phyloP scores from a whole-genome alignment of 1,140 invertebrate genomes.

The Halictus rubicundus region DNA sequence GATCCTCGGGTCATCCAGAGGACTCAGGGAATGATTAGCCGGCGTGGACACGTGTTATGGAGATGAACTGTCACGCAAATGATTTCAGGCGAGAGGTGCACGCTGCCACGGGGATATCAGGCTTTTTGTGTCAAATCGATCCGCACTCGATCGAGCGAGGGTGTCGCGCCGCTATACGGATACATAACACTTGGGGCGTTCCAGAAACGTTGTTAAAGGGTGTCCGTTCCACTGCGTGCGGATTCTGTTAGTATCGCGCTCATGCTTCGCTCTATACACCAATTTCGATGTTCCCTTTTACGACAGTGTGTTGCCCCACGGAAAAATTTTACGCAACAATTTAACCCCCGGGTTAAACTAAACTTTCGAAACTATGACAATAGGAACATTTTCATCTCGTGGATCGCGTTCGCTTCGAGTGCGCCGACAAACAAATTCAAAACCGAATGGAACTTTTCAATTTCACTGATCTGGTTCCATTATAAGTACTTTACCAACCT shows the following conservation, averaged over 20 bases:
- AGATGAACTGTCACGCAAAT: slow-evolving; percentile 50
- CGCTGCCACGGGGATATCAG: slow-evolving; percentile 46
- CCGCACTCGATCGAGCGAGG: slow-evolving; percentile 62
- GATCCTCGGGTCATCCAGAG: neutral
- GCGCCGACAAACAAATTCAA: too few species aligned
- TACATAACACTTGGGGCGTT: slow-evolving; percentile 60
- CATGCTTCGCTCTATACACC: neutral
- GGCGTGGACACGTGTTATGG: slow-evolving; percentile 48
- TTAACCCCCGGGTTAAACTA: too few species aligned
- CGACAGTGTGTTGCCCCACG: neutral
- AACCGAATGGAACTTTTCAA: too few species aligned
- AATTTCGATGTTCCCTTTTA: neutral
- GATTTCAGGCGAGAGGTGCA: slow-evolving; percentile 47
- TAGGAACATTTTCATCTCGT: too few species aligned
- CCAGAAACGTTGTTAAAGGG: slow-evolving; percentile 62
- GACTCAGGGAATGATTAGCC: slow-evolving; percentile 30
- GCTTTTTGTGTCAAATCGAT: slow-evolving; percentile 66
- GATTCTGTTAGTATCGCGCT: slow-evolving; percentile 22
- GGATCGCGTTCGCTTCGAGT: too few species aligned
- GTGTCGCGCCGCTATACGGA: slow-evolving; percentile 50
- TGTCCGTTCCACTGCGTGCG: slow-evolving; percentile 40
- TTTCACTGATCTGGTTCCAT: too few species aligned
- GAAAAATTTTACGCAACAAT: neutral
- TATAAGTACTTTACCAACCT: too few species aligned
- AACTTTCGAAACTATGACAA: too few species aligned